A percentile compares a stretch with the other conserved stretches of the same genome.
phyloP scores from a whole-genome alignment of 30 jellyfish, hydroid and myxozoan species.

The Chrysaora quinquecirrha region DNA sequence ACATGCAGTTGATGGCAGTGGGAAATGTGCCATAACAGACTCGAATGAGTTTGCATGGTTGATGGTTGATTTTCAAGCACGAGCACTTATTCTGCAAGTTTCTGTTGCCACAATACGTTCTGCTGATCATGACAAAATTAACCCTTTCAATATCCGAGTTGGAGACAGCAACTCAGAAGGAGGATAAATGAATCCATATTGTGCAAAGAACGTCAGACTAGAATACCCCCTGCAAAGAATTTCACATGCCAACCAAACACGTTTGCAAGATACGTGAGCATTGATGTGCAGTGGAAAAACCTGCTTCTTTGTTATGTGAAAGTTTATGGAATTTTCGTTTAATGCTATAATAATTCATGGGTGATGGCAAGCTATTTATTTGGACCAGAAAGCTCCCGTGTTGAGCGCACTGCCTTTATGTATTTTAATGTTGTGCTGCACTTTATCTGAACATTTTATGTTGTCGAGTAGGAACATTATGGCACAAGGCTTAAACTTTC shows the following conservation, averaged over 20 bases:
- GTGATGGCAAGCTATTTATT: too few relatives aligned
- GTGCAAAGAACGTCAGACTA: neutral
- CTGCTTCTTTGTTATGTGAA: neutral
- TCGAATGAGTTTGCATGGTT: neutral
- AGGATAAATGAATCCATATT: neutral
- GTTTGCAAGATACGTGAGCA: neutral
- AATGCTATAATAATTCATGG: too few relatives aligned
- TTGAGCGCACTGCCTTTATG: too few relatives aligned
- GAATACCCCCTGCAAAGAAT: neutral
- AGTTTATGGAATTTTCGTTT: neutral
- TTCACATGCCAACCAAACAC: neutral
- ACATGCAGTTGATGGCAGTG: neutral
- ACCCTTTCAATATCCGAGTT: neutral
- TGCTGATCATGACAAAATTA: neutral
- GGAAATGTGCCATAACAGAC: neutral
- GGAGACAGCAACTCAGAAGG: neutral
- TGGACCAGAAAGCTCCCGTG: too few relatives aligned
- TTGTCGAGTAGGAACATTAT: too few relatives aligned
- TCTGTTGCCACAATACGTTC: neutral
- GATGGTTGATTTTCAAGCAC: neutral
- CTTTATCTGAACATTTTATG: too few relatives aligned
- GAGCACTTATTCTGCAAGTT: neutral
- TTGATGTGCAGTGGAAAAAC: neutral
- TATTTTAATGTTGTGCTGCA: too few relatives aligned
- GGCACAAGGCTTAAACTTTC: too few relatives aligned